phyloP scores from a whole-genome alignment of 1,140 invertebrate genomes.

The Drosophila trapezifrons region DNA sequence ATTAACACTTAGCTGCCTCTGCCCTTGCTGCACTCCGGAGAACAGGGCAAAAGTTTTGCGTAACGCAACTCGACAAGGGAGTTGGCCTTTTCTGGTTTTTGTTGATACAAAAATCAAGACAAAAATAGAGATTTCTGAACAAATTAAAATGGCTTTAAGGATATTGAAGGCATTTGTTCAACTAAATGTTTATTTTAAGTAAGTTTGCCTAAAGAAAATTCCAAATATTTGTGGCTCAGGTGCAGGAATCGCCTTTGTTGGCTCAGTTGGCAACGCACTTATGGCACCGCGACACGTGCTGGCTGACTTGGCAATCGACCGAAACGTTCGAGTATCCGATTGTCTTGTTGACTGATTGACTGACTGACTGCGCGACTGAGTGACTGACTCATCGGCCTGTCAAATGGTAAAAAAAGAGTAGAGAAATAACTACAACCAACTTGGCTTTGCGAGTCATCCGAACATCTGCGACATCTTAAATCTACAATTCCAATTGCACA shows the following conservation, averaged over 20 bases:
- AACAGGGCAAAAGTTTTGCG: constrained; percentile 34
- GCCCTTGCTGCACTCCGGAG: constrained; percentile 10
- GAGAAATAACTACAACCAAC: constrained; percentile 2
- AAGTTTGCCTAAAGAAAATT: neutral
- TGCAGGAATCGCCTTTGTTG: neutral
- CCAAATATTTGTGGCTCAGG: neutral
- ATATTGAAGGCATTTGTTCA: too few relatives aligned
- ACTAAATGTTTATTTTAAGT: neutral
- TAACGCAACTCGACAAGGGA: constrained; percentile 8
- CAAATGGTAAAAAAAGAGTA: constrained; percentile 18
- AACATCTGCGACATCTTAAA: constrained; percentile 73
- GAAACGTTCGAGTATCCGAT: constrained; percentile 12
- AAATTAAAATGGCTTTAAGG: too few relatives aligned
- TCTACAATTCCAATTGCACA: constrained; percentile 71
- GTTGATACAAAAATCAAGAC: neutral
- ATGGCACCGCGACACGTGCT: constrained; percentile 35
- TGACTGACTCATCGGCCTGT: constrained; percentile 48
- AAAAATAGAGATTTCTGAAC: neutral
- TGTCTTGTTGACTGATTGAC: constrained; percentile 44
- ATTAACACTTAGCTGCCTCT: constrained; percentile 54
- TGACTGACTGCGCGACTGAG: constrained; percentile 41
- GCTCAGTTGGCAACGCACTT: constrained; percentile 41
- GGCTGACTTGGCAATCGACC: constrained; percentile 17
- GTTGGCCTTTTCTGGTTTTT: neutral
- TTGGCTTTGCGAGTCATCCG: constrained; percentile 34